A percentile compares a stretch with the other conserved stretches of the same genome.
Conservation (phyloP, 2,113 vertebrate genomes). For the Manacus vitellinus region DNA sequence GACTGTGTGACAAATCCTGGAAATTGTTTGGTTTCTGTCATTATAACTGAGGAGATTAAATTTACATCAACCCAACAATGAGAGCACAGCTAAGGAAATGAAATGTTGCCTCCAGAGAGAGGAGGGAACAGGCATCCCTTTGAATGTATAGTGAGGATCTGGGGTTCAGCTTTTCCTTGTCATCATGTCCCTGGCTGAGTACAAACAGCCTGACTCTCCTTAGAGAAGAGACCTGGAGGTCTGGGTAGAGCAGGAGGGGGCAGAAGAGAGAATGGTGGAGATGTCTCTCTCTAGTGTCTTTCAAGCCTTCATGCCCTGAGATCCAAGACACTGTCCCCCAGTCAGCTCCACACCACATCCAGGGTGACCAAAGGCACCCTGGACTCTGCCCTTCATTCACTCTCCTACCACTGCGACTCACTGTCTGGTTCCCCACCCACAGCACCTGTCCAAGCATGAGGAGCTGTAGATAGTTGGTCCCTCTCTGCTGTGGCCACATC, state of each 20-base stretch:
- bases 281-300: background rate
- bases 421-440: background rate
- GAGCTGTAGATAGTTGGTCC: accelerated
- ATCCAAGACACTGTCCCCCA: accelerated
- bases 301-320: background rate
- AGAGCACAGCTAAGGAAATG: background rate
- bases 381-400: background rate
- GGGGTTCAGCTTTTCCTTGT: background rate
- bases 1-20: background rate
- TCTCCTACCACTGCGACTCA: accelerated
- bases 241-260: background rate
- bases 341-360: accelerated
- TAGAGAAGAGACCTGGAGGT: background rate
- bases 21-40: background rate
- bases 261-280: background rate
- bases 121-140: background rate
- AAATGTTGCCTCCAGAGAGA: background rate
- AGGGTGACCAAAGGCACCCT: background rate
- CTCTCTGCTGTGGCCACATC: background rate
- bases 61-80: background rate
- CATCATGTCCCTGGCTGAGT: background rate
- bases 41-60: constrained; percentile 14
- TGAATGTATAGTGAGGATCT: accelerated
- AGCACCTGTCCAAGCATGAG: accelerated
- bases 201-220: background rate